Percentiles rank a stretch among this genome's conserved stretches.
Conservation (phyloP, 2,113 vertebrate species). For the Oryzias woworae region DNA sequence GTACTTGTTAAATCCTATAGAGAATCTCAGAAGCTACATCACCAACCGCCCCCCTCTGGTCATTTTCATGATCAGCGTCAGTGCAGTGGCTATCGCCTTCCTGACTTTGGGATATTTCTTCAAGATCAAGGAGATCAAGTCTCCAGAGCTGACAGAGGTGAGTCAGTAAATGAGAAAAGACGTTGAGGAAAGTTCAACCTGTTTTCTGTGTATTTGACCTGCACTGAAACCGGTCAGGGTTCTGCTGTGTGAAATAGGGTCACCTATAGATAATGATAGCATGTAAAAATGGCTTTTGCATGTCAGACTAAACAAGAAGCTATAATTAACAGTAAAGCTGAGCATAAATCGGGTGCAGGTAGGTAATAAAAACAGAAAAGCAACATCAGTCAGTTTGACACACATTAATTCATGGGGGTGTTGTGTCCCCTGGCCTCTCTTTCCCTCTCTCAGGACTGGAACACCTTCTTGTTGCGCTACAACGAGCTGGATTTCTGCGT, state of each 20-base stretch:
- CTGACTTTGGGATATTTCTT: slow-evolving; percentile 98
- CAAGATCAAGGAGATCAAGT: slow-evolving; percentile 99
- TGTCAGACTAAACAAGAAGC: background rate
- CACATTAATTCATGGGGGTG: background rate
- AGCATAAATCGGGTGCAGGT: background rate
- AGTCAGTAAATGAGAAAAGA: background rate
- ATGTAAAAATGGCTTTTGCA: slow-evolving; percentile 17
- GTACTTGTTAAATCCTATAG: slow-evolving; percentile 87
- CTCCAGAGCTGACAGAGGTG: slow-evolving; percentile 95
- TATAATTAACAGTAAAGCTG: accelerated
- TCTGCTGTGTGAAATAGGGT: accelerated
- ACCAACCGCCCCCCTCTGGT: slow-evolving; percentile 94
- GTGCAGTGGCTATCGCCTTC: slow-evolving; percentile 95
- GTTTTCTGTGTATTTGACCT: background rate
- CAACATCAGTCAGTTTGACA: background rate
- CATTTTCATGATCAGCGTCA: slow-evolving; percentile 98
- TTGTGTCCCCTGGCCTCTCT: background rate
- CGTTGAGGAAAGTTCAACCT: background rate
- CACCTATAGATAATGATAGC: background rate
- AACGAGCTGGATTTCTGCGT: slow-evolving; percentile 97
- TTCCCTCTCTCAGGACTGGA: slow-evolving; percentile 87
- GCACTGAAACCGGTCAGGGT: background rate
- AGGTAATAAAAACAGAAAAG: background rate
- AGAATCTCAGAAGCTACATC: slow-evolving; percentile 93
- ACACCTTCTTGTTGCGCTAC: slow-evolving; percentile 93